A percentile compares a stretch with the other conserved stretches of the same genome.
Conservation (phyloP, 2,797 vertebrate species). For the Microctenopoma steveboyesi region DNA sequence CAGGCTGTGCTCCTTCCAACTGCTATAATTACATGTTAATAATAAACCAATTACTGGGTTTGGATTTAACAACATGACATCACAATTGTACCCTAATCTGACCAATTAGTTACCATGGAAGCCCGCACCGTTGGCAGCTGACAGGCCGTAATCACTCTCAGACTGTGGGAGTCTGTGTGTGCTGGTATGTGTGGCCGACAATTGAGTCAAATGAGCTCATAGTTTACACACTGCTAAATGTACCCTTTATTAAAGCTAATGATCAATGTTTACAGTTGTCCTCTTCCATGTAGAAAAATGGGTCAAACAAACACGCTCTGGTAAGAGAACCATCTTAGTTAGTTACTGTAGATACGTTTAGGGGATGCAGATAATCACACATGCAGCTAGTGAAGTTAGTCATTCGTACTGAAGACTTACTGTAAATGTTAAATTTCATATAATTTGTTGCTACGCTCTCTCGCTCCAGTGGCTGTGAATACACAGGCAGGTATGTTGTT, state of each 20-base stretch:
- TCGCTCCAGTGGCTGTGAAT: background rate
- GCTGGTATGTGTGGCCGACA: conserved; percentile 19
- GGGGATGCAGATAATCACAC: background rate
- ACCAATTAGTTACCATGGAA: conserved; percentile 70
- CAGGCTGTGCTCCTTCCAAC: conserved; percentile 27
- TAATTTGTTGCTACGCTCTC: background rate
- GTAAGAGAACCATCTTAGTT: too few species aligned
- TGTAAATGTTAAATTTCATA: background rate
- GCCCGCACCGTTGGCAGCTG: conserved; percentile 35
- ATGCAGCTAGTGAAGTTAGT: too few species aligned
- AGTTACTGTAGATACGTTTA: background rate
- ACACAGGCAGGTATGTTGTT: background rate
- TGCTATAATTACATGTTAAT: conserved; percentile 72
- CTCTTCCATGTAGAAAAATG: background rate
- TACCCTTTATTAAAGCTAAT: background rate
- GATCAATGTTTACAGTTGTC: background rate
- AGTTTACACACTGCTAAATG: conserved; percentile 17
- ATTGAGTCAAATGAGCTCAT: conserved; percentile 12
- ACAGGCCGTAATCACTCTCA: conserved; percentile 53
- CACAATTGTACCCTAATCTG: conserved; percentile 67
- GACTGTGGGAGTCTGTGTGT: conserved; percentile 48
- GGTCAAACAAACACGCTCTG: background rate
- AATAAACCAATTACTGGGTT: conserved; percentile 61
- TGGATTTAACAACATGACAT: conserved; percentile 71
- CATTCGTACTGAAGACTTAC: background rate